Base-by-base conservation (phyloP, 1,140 invertebrate genomes). In the Lepidostoma basale region DNA sequence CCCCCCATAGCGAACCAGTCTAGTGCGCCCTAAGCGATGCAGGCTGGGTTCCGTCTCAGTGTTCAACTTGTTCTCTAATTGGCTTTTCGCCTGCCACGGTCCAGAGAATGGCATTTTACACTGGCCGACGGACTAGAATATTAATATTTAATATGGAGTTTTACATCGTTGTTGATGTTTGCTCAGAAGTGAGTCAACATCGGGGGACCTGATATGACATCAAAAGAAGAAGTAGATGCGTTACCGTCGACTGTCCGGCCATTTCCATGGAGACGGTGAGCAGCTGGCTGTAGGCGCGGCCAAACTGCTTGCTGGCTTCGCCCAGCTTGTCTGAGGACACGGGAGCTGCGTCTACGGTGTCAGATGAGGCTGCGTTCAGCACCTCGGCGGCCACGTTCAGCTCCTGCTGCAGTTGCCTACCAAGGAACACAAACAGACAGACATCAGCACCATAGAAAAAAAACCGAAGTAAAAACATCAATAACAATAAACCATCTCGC, bases 381-480 rank as follows among this genome's bases (percentile, higher is more conserved):
- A 89, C 88, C 47, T 89, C 89, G 0, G 96, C 94, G 18, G 93
- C 90, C 45, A 88, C 85, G 74, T 90, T 92, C 23, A 98, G 81
- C 73, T 97, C 93, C 12, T 86, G 85, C 80, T 98, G 95, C 0
- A 96, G 83, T 77, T 96, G 93, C 3, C 88, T 88, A 25, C 42
- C 30, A 8, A 62, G 28, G 4, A 63, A 63, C 44, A 4, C 44
- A 22, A 20, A 25, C 6, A 58, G 14, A 71, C 42, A 59, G 54
- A 63, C 10, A 52, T 4, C 20, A 40, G 6, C 12, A 16, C 20
- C 44, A 9, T 54, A 28, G 28, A 52, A 26, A 1, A 25, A 2
- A 20, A 42, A 44, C 14, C 28, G 16, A 62, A 33, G 16, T 59
- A 14, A 14, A 25, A n/a, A 42, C 9, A 20, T n/a, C n/a, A n/a